Evolutionary conservation across 2,888 invertebrate species (phyloP).

Genomic region (Bimastos eiseni): DNA sequence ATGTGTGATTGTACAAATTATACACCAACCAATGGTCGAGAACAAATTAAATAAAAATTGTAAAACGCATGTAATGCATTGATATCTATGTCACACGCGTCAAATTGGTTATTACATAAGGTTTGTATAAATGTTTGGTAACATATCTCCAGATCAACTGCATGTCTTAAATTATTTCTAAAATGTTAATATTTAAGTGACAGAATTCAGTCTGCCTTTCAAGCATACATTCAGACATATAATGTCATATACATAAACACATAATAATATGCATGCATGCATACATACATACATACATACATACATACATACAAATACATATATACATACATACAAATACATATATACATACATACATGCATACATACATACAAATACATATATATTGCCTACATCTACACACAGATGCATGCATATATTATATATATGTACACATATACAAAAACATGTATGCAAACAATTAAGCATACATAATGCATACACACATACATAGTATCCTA

Average conservation of each 20-base stretch:
- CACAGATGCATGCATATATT: not conserved
- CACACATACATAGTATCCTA: not conserved
- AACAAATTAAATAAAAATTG: too few relatives aligned
- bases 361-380: not conserved
- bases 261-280: not conserved
- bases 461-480: not conserved
- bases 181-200: too few relatives aligned
- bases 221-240: too few relatives aligned
- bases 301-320: not conserved
- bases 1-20: too few relatives aligned
- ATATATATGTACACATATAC: not conserved
- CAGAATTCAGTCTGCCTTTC: too few relatives aligned
- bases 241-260: not conserved
- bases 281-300: slow-evolving; percentile 10
- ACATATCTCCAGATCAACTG: too few relatives aligned
- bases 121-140: too few relatives aligned
- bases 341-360: not conserved
- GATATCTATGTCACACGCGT: too few relatives aligned
- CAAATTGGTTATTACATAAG: too few relatives aligned
- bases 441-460: not conserved
- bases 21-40: too few relatives aligned
- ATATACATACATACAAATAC: not conserved
- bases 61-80: too few relatives aligned
- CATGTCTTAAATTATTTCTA: too few relatives aligned
- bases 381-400: not conserved